A percentile compares a stretch with the other conserved stretches of the same genome.
These are phyloP conservation scores for Bambusicola thoracicus DNA, from an alignment of 2,113 vertebrate genomes.

Conservation along the genomic window DNA sequence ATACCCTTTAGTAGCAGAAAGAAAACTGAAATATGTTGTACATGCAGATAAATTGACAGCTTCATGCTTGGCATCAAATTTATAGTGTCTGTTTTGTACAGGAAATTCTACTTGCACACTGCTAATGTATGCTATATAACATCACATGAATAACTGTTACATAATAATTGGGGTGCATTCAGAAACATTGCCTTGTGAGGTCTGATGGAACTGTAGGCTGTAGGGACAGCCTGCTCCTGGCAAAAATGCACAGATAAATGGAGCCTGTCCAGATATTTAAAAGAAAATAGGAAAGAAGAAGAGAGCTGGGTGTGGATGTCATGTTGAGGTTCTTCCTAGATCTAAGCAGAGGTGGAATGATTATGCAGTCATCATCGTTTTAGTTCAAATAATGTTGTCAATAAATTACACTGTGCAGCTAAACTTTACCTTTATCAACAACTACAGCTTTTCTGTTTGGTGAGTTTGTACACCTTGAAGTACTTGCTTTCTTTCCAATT, in stretches of 20 bases:
- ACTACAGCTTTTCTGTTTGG: not conserved
- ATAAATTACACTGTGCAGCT: not conserved
- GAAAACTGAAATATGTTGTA: not conserved
- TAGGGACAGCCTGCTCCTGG: not conserved
- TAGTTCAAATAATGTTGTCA: not conserved
- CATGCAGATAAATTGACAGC: not conserved
- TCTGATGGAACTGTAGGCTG: not conserved
- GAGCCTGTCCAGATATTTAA: not conserved
- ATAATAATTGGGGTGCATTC: not conserved
- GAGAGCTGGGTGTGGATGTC: not conserved
- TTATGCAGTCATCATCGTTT: not conserved
- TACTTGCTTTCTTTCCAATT: not conserved
- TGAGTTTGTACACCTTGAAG: not conserved
- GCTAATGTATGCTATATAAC: not conserved
- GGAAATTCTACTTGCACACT: not conserved
- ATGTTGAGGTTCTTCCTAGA: not conserved
- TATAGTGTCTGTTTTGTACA: not conserved
- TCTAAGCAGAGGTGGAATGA: not conserved
- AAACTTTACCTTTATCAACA: not conserved
- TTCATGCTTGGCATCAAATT: not conserved
- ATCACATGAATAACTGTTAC: no score
- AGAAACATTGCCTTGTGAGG: not conserved
- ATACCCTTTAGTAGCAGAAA: not conserved
- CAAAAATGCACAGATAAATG: not conserved
- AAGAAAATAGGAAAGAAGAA: not conserved